phyloP scores from a whole-genome alignment of 1,140 invertebrate species.

The Bombus pascuorum region DNA sequence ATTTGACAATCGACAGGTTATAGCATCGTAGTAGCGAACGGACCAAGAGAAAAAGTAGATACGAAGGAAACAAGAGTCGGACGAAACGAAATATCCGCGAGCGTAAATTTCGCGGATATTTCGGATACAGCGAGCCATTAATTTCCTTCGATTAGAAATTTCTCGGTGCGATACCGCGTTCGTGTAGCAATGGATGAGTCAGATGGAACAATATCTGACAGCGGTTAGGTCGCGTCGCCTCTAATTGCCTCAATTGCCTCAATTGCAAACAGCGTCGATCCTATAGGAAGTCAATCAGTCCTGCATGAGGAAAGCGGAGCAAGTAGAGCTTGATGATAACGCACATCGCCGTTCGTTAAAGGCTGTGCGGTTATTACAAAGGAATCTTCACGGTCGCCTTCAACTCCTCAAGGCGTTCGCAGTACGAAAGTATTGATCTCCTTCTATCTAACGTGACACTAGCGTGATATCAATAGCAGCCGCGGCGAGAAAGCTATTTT shows the following conservation, averaged over 20 bases:
- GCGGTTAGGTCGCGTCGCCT: slow-evolving; percentile 2
- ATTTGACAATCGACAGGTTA: too few species aligned
- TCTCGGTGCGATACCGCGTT: neutral
- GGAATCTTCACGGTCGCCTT: slow-evolving; percentile 62
- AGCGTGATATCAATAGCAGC: slow-evolving; percentile 61
- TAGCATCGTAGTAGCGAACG: too few species aligned
- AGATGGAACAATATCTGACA: neutral
- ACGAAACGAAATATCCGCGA: neutral
- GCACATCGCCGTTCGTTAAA: slow-evolving; percentile 49
- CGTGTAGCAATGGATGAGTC: neutral
- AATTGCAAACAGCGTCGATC: slow-evolving; percentile 37
- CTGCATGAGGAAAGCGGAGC: slow-evolving; percentile 30
- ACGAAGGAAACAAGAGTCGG: fast-evolving
- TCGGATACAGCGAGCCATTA: neutral
- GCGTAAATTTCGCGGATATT: neutral
- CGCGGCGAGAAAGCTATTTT: slow-evolving; percentile 63
- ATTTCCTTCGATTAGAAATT: neutral
- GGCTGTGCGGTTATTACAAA: slow-evolving; percentile 60
- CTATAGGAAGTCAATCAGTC: slow-evolving; percentile 47
- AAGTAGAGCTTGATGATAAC: slow-evolving; percentile 60
- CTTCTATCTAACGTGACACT: slow-evolving; percentile 46
- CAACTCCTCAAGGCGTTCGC: slow-evolving; percentile 46
- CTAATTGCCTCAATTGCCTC: slow-evolving; percentile 49
- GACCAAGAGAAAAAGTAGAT: neutral
- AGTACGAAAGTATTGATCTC: slow-evolving; percentile 65